phyloP scores from a whole-genome alignment of 2,113 vertebrate species.

The Odobenus rosmarus region DNA sequence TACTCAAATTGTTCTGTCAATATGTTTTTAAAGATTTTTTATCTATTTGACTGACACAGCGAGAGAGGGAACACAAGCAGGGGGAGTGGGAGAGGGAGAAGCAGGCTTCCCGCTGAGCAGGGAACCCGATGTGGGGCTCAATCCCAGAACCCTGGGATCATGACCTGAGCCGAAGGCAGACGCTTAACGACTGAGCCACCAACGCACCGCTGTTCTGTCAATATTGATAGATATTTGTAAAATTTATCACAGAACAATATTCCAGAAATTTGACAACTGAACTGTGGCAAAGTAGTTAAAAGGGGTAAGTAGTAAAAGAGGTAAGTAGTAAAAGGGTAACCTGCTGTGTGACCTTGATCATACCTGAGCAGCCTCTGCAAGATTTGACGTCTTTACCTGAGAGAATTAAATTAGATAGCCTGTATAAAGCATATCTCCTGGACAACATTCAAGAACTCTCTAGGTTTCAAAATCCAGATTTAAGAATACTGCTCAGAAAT shows the following conservation, averaged over 20 bases:
- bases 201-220: neutral
- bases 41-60: too few relatives aligned
- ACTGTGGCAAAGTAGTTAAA: neutral
- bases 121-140: too few relatives aligned
- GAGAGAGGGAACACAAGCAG: too few relatives aligned
- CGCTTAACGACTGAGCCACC: too few relatives aligned
- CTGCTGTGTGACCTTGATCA: neutral
- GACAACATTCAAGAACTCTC: neutral
- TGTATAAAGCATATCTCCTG: neutral
- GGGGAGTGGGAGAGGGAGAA: too few relatives aligned
- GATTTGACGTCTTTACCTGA: neutral
- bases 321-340: neutral
- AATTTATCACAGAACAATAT: neutral
- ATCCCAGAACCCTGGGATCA: too few relatives aligned
- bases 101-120: too few relatives aligned
- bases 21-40: neutral
- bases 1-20: neutral
- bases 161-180: too few relatives aligned
- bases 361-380: neutral
- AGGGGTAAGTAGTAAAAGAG: neutral
- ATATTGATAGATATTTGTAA: neutral
- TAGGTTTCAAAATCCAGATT: constrained; percentile 5
- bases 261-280: neutral
- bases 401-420: neutral
- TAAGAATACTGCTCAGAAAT: neutral